A percentile compares a stretch with the other conserved stretches of the same genome.
Conservation (phyloP, 2,888 invertebrate genomes). For the Stenotaenia linearis region DNA sequence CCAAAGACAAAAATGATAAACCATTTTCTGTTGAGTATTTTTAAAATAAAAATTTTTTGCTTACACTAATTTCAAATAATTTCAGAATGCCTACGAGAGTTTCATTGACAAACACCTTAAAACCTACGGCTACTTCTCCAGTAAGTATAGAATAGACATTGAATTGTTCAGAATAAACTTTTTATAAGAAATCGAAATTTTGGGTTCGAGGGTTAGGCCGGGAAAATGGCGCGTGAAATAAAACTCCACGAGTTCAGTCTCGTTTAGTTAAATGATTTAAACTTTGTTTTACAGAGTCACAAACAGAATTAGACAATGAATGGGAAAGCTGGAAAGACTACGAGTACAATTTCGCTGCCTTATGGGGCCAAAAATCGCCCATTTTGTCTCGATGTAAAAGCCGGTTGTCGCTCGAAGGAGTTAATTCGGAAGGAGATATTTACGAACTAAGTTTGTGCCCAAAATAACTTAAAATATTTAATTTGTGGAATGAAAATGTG, state of each 20-base stretch:
- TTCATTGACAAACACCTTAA: not conserved
- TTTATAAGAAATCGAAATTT: too few relatives aligned
- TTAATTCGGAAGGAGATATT: not conserved
- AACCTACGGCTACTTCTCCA: not conserved
- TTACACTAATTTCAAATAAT: not conserved
- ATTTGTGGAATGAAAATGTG: too few relatives aligned
- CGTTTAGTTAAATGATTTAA: not conserved
- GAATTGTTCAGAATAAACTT: too few relatives aligned
- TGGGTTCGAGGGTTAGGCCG: too few relatives aligned
- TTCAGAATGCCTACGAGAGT: constrained; percentile 8
- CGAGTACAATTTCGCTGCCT: not conserved
- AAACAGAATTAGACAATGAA: not conserved
- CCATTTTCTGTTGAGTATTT: not conserved
- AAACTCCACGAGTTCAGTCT: not conserved
- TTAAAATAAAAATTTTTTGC: not conserved
- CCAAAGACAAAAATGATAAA: not conserved
- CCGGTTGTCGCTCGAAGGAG: not conserved
- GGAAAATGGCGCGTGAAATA: not conserved
- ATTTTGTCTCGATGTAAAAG: not conserved
- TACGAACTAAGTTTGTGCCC: not conserved
- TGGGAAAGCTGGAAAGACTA: not conserved
- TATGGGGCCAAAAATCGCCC: too few relatives aligned
- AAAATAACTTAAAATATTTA: too few relatives aligned
- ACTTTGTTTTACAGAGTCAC: not conserved
- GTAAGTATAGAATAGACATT: too few relatives aligned